Base-by-base conservation (phyloP, 2,888 invertebrate species). In the Tubulanus polymorphus region DNA sequence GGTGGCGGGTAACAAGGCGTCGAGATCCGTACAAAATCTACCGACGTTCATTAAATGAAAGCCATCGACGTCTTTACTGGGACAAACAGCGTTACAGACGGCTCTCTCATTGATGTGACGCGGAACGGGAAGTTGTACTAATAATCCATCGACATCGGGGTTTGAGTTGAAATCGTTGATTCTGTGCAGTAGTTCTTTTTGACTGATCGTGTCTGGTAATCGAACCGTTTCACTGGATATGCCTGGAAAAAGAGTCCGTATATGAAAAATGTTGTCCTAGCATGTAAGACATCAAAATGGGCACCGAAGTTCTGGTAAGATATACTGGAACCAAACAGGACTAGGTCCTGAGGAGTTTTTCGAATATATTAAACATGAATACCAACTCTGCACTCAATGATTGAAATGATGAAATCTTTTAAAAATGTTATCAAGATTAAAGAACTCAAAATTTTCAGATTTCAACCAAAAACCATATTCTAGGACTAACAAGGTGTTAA, bases 21-120 rank as follows among this genome's bases (percentile, higher is more conserved):
- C 65, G 60, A 73, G 68, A 52, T 76, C 75, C 0, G 69, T 68
- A 59, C 74, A 76, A 54, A 75, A 81, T 67, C 87, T 86, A 5
- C 93, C 93, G 52, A 93, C 84, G 77, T 93, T 93, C 15, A 84
- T 81, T 56, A 88, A 85, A 77, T 91, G 90, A 73, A 93, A 93
- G 0, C 93, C 93, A 79, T 94, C 93, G 0, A 94, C 92, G 82
- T 94, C 93, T 77, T 94, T 94, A 27, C 83, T 82, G 0, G 88
- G 88, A 30, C 83, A 79, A 0, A 94, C 87, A 0, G 90, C 85
- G 81, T 93, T 89, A 72, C 91, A 91, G 12, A 90, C 83, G 67
- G 82, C 84, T 59, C 87, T 83, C 55, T 74, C 74, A 25, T 60
- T 83, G 58, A 93, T 89, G 56, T 86, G 85, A 1, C 82, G 78